phyloP scores from a whole-genome alignment of 2,888 invertebrate species.

The Pristionchus mayeri region DNA sequence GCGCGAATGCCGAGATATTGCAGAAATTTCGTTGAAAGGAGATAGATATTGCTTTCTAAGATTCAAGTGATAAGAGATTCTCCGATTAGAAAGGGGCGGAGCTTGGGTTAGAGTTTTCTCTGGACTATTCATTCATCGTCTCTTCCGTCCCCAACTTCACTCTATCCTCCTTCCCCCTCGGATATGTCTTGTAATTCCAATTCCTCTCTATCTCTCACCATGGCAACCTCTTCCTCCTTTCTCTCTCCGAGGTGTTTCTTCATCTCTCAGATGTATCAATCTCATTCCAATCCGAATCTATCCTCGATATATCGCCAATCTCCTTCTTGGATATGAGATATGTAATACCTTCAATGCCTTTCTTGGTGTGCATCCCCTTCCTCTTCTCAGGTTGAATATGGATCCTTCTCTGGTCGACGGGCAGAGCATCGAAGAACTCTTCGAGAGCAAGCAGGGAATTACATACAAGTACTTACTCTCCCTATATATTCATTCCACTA shows the following conservation, averaged over 20 bases:
- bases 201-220: background rate
- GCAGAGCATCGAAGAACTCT: constrained; percentile 69
- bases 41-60: background rate
- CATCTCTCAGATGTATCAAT: constrained; percentile 1
- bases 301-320: too few species aligned
- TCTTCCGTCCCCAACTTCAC: background rate
- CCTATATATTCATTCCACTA: too few species aligned
- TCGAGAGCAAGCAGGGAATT: constrained; percentile 66
- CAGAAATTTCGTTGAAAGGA: too few species aligned
- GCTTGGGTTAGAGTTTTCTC: background rate
- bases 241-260: background rate
- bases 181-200: background rate
- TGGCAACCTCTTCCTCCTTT: constrained; percentile 14
- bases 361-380: too few species aligned
- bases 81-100: background rate
- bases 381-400: constrained; percentile 28
- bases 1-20: background rate
- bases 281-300: background rate
- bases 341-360: background rate
- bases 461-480: constrained; percentile 71
- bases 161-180: background rate
- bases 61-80: background rate
- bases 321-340: too few species aligned
- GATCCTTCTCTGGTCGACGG: constrained; percentile 60
- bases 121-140: background rate